A percentile compares a stretch with the other conserved stretches of the same genome.
Evolutionary conservation across 2,888 invertebrate species (phyloP).

Genomic region (Crematogaster levior): DNA sequence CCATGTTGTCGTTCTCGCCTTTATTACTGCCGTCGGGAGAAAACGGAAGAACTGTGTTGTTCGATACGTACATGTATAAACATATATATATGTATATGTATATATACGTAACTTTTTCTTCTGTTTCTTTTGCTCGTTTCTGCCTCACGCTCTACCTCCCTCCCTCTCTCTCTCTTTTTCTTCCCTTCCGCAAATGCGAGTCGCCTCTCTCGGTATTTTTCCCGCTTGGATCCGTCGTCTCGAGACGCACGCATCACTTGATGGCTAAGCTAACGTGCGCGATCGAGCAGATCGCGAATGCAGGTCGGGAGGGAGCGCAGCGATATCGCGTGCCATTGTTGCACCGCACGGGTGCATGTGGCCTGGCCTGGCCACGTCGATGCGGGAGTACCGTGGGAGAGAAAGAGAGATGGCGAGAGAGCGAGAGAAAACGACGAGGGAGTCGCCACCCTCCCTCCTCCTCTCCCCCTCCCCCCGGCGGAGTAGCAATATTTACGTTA

Average conservation of each 20-base stretch:
- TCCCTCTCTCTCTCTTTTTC: background rate
- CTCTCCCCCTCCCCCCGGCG: background rate
- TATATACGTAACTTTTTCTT: background rate
- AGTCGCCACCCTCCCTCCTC: background rate
- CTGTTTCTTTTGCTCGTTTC: background rate
- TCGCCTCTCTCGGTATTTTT: background rate
- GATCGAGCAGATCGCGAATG: conserved; percentile 4
- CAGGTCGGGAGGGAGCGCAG: background rate
- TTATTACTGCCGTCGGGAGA: conserved; percentile 33
- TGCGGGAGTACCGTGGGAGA: conserved; percentile 33
- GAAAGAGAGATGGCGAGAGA: background rate
- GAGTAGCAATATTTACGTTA: conserved; percentile 61
- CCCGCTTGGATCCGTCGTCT: background rate
- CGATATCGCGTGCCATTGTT: conserved; percentile 44
- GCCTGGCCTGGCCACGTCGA: conserved; percentile 43
- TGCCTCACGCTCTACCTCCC: background rate
- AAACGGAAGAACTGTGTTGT: background rate
- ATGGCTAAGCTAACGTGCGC: background rate
- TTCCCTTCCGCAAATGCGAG: background rate
- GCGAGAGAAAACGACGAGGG: conserved; percentile 3
- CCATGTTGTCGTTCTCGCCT: background rate
- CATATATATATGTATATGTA: background rate
- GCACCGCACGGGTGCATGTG: conserved; percentile 30
- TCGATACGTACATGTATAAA: background rate
- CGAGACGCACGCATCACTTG: background rate